Conservation (phyloP, 2,888 invertebrate genomes). For the Drosophila neotestacea region DNA sequence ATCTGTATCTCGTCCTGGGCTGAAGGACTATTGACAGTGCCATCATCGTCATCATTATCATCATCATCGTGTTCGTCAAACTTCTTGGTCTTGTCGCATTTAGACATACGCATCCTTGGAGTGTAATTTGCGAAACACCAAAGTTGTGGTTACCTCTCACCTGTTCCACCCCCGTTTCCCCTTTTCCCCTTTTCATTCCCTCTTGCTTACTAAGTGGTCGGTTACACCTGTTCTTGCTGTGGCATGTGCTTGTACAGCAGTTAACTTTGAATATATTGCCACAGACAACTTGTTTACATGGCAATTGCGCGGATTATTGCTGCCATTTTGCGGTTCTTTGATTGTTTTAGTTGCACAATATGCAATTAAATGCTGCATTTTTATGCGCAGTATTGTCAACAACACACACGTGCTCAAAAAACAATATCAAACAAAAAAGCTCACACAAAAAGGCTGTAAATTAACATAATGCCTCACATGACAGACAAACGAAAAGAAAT, state of each 20-base stretch:
- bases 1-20: background rate
- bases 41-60: conserved; percentile 24
- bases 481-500: conserved; percentile 19
- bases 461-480: conserved; percentile 67
- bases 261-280: conserved; percentile 53
- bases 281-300: conserved; percentile 63
- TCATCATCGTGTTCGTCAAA: conserved; percentile 34
- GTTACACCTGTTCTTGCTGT: conserved; percentile 37
- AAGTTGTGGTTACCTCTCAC: conserved; percentile 29
- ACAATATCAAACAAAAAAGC: conserved; percentile 33
- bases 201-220: conserved; percentile 19
- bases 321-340: conserved; percentile 58
- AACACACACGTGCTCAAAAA: conserved; percentile 2
- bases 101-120: conserved; percentile 59
- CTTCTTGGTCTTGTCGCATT: conserved; percentile 32
- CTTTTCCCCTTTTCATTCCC: background rate
- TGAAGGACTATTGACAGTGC: conserved; percentile 43
- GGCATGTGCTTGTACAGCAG: conserved; percentile 28
- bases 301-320: conserved; percentile 53
- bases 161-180: background rate
- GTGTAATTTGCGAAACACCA: conserved; percentile 58
- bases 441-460: conserved; percentile 55
- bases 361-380: conserved; percentile 70
- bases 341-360: conserved; percentile 66
- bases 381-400: conserved; percentile 23